Base-by-base conservation (phyloP, 1,140 invertebrate genomes). In the Aphis craccivora region DNA sequence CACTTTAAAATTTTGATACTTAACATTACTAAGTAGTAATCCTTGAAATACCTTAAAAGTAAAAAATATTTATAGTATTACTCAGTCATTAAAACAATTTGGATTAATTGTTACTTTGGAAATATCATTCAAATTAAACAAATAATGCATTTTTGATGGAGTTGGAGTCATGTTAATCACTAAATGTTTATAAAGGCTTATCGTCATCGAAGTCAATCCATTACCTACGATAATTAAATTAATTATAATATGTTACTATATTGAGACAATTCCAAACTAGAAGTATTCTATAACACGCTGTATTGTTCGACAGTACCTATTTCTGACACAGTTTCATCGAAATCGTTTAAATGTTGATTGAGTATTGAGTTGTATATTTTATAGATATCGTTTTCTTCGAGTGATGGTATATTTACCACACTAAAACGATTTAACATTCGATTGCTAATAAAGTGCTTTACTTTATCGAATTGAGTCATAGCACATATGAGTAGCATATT, bases 121-220 rank as follows among this genome's bases (percentile, higher is more conserved):
- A 95, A 99, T 98, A 95, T 98, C 98, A 93, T 98, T 96, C 94
- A 99, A 95, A 95, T 97, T 99, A 95, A 99, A 99, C 14, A 97
- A 96, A 94, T 99, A 99, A 96, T 99, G 98, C 76, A 97, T 98
- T 95, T 98, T 99, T 88, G 97, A 96, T 1, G 98, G 98, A 1
- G 97, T 98, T 3, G 98, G 98, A 51, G 98, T 95, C 93, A 99
- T 98, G 93, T 96, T 96, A 4, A 95, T 94, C 23, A 97, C 97
- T 0, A 98, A 97, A 89, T 96, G 95, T 83, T 97, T 97, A 95
- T 98, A 99, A 6, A 99, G 96, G 88, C 97, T 96, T 95, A 98
- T 96, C 97, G 95, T 99, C 99, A 40, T 98, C 97, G n/a, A 99
- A 95, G 94, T 98, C 97, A 88, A 99, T 96, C 91, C 97, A 96